phyloP scores from a whole-genome alignment of 2,797 vertebrate genomes.

The Orientallactaga sibirica region DNA sequence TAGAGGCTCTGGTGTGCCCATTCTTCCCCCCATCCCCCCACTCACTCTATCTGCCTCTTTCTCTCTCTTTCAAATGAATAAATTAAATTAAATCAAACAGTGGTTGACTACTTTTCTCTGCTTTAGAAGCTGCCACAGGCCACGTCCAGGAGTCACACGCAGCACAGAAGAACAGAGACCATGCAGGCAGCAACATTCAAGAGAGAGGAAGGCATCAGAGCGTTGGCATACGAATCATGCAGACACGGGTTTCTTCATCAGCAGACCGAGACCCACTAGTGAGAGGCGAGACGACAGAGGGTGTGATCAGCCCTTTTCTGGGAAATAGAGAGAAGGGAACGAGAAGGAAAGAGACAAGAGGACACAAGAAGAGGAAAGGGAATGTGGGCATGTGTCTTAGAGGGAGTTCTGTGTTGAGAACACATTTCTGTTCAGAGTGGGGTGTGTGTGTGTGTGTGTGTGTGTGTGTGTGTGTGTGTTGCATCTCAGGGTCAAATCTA shows the following conservation, averaged over 20 bases:
- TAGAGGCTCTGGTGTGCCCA: too few relatives aligned
- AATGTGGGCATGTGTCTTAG: not conserved
- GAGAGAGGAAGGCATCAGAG: not conserved
- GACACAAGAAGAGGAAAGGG: not conserved
- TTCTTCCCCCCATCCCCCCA: too few relatives aligned
- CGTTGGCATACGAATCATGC: not conserved
- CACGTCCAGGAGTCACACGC: not conserved
- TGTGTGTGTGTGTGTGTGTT: not conserved
- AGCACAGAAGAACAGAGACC: not conserved
- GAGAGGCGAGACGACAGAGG: conserved; percentile 14
- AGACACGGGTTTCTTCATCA: not conserved
- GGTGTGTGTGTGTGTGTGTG: not conserved
- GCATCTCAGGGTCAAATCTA: not conserved
- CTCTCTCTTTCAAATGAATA: too few relatives aligned
- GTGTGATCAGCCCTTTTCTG: conserved; percentile 37
- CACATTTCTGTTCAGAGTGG: not conserved
- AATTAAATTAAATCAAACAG: too few relatives aligned
- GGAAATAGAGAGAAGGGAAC: not conserved
- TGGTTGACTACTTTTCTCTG: not conserved
- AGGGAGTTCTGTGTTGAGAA: not conserved
- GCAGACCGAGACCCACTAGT: not conserved
- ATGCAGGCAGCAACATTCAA: not conserved
- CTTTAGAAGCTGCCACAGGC: not conserved
- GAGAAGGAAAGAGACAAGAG: not conserved
- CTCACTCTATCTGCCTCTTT: too few relatives aligned